phyloP scores from a whole-genome alignment of 2,113 vertebrate species.

The Oreochromis tanganicae region DNA sequence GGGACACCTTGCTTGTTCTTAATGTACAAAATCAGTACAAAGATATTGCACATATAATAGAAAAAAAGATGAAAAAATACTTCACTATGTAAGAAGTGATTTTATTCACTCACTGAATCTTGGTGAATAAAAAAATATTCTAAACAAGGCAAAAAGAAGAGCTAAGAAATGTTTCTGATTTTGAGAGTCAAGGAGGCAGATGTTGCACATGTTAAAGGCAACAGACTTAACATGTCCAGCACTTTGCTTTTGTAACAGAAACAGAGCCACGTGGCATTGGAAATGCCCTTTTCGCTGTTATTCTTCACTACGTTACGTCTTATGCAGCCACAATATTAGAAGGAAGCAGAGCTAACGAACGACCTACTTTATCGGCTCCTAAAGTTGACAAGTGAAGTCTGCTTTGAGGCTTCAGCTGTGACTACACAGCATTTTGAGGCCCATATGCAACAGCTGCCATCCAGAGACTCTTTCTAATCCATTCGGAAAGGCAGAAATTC shows the following conservation, averaged over 20 bases:
- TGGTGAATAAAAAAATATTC: constrained; percentile 22
- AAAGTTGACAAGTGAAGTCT: constrained; percentile 5
- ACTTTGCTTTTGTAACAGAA: constrained; percentile 3
- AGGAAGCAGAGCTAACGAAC: neutral
- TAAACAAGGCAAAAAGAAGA: constrained; percentile 44
- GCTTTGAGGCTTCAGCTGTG: neutral
- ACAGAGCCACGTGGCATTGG: neutral
- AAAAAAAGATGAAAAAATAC: constrained; percentile 50
- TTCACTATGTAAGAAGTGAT: constrained; percentile 42
- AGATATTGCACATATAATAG: constrained; percentile 71
- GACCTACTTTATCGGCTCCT: neutral
- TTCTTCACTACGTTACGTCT: neutral
- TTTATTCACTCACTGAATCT: constrained; percentile 45
- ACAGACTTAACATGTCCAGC: neutral
- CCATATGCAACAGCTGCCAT: constrained; percentile 56
- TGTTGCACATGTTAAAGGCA: constrained; percentile 37
- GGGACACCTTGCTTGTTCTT: constrained; percentile 49
- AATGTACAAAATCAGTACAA: constrained; percentile 64
- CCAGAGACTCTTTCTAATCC: constrained; percentile 29
- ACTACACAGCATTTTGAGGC: neutral
- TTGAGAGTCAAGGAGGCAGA: constrained; percentile 45
- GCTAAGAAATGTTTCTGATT: neutral
- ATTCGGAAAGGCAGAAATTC: constrained; percentile 64
- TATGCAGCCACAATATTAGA: constrained; percentile 6
- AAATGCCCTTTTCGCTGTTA: neutral